phyloP scores from a whole-genome alignment of 2,888 invertebrate species.

The Diaperis boleti region DNA sequence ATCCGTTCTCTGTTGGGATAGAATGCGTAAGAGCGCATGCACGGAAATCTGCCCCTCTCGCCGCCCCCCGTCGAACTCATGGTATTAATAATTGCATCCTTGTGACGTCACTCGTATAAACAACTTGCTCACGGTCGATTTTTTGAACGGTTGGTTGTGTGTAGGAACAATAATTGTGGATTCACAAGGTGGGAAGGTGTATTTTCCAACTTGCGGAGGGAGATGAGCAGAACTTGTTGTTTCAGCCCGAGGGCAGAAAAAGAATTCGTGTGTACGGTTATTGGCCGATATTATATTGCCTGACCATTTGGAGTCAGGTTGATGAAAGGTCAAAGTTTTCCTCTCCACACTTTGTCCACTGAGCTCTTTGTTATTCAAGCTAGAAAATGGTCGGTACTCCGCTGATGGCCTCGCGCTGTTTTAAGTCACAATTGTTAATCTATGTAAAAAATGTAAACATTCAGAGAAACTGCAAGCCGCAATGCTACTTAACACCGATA shows the following conservation, averaged over 20 bases:
- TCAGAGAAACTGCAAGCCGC: too few relatives aligned
- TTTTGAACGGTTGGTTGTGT: conserved; percentile 43
- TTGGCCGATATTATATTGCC: conserved; percentile 10
- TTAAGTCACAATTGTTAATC: neutral
- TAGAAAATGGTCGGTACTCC: neutral
- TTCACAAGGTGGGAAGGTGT: conserved; percentile 5
- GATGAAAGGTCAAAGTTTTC: conserved; percentile 1
- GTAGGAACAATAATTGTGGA: neutral
- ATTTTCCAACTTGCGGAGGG: conserved; percentile 5
- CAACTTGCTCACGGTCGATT: conserved; percentile 53
- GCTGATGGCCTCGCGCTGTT: neutral
- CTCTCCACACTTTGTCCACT: neutral
- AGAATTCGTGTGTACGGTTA: conserved; percentile 11
- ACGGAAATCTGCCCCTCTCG: conserved; percentile 54
- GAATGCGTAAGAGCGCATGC: conserved; percentile 54
- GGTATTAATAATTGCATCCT: conserved; percentile 59
- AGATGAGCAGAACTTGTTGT: conserved; percentile 10
- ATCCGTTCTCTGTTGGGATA: conserved; percentile 42
- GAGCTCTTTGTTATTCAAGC: neutral
- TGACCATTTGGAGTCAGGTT: conserved; percentile 5
- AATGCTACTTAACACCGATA: too few relatives aligned
- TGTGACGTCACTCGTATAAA: conserved; percentile 62
- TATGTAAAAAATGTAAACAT: neutral
- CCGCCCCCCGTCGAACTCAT: conserved; percentile 40
- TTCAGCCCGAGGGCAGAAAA: conserved; percentile 4